These are phyloP conservation scores for Sesamia nonagrioides DNA, from an alignment of 1,140 invertebrate genomes.

Conservation along the genomic window DNA sequence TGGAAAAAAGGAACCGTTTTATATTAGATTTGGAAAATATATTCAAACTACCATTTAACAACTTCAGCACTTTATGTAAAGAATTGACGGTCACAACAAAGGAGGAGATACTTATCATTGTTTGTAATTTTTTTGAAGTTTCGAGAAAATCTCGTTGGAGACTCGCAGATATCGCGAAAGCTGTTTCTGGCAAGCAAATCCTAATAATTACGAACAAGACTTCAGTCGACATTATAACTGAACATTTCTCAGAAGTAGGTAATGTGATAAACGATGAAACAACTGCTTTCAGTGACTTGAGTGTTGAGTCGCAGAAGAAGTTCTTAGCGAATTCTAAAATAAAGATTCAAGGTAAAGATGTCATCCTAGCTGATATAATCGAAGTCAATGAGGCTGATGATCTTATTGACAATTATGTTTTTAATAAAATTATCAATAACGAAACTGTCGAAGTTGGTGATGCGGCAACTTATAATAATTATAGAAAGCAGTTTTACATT, in stretches of 20 bases:
- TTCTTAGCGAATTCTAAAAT: conserved; percentile 3
- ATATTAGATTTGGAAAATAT: conserved; percentile 24
- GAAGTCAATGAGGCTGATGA: not conserved
- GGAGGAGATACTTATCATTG: not conserved
- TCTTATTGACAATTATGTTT: not conserved
- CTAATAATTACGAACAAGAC: conserved; percentile 4
- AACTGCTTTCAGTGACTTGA: conserved; percentile 10
- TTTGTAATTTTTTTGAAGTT: not conserved
- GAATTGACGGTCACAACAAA: not conserved
- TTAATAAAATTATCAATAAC: conserved; percentile 39
- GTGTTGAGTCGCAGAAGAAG: conserved; percentile 15
- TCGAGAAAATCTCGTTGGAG: not conserved
- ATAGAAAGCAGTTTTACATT: conserved; percentile 38
- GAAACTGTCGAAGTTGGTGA: conserved; percentile 29
- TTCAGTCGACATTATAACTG: not conserved
- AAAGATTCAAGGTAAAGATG: conserved; percentile 26
- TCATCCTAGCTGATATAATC: conserved; percentile 8
- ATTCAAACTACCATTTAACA: conserved; percentile 10
- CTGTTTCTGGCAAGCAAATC: not conserved
- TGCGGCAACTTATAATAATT: not conserved
- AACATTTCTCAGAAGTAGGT: not conserved
- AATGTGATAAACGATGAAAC: not conserved
- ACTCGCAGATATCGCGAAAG: not conserved
- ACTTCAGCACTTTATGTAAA: not conserved
- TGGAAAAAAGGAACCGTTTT: not conserved